Percentiles rank a stretch among this genome's conserved stretches.
Conservation (phyloP, 1,140 invertebrate genomes). For the Homalodisca vitripennis region DNA sequence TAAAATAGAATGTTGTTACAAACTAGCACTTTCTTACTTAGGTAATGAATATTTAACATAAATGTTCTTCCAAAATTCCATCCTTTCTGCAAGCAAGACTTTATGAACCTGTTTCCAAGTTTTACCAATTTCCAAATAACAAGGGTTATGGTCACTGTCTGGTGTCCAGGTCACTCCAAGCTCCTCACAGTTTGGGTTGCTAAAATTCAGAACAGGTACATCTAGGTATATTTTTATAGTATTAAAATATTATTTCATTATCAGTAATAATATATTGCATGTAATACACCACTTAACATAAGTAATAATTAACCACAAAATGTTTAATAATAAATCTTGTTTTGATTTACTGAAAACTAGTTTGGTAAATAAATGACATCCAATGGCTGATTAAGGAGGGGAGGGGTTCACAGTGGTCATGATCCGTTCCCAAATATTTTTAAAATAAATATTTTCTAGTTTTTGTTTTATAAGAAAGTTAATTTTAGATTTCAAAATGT, state of each 20-base stretch:
- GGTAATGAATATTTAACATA: neutral
- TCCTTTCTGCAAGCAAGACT: neutral
- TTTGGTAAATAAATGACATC: no score
- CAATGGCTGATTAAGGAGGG: no score
- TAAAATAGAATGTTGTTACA: neutral
- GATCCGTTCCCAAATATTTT: no score
- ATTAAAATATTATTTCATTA: neutral
- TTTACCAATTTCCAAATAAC: neutral
- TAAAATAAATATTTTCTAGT: no score
- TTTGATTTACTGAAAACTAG: neutral
- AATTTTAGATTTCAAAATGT: no score
- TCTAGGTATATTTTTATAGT: neutral
- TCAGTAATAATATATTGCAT: neutral
- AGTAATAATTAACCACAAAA: neutral
- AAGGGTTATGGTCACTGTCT: neutral
- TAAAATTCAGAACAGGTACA: neutral
- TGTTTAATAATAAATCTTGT: neutral
- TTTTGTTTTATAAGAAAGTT: no score
- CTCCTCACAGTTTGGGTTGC: neutral
- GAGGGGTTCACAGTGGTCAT: no score
- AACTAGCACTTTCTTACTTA: neutral
- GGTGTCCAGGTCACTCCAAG: neutral
- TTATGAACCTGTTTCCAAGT: neutral
- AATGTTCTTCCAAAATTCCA: neutral
- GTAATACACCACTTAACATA: neutral